Base-by-base conservation (phyloP, 2,888 invertebrate species). In the Timandra comae region DNA sequence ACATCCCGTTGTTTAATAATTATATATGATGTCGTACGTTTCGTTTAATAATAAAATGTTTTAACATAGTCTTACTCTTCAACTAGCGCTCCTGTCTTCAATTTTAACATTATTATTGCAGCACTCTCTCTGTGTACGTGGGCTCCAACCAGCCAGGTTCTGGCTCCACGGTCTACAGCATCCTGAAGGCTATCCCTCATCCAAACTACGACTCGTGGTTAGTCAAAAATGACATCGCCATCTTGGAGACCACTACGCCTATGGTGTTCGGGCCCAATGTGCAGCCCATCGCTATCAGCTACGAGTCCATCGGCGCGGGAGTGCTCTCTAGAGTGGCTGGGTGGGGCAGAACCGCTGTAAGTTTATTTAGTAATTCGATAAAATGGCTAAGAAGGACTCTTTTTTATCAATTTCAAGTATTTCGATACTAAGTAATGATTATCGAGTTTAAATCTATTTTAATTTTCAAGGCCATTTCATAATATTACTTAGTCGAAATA, bases 301-400 rank as follows among this genome's bases (percentile, higher is more conserved):
- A 38, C 29, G 35, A 43, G 0, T 29, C 29, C 13, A 43, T 63
- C 2, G 55, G 28, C 0, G 51, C 7, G 0, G 63, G 56, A 0
- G 46, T 67, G 0, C 1, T 1, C 0, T 28, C 49, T 1, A 47
- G 46, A 8, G 71, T 56, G 2, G 62, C 71, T 30, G 77, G 77
- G 2, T 77, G 73, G 73, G 77, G 77, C 7, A 59, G 67, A 12
- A 62, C 57, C 3, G 38, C 42, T 37, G 77, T 75, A 32, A 60
- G 60, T 56, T 7, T 21, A 20, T n/a, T n/a, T n/a, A n/a, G n/a
- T n/a, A n/a, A n/a, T n/a, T n/a, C n/a, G n/a, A n/a, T n/a, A n/a
- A n/a, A n/a, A n/a, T n/a, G n/a, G n/a, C n/a, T n/a, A n/a, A n/a
- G n/a, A n/a, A n/a, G n/a, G n/a, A n/a, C n/a, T n/a, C n/a, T n/a